These are phyloP conservation scores for Periophthalmus modestus DNA, from an alignment of 2,113 vertebrate genomes.

Conservation along the genomic window DNA sequence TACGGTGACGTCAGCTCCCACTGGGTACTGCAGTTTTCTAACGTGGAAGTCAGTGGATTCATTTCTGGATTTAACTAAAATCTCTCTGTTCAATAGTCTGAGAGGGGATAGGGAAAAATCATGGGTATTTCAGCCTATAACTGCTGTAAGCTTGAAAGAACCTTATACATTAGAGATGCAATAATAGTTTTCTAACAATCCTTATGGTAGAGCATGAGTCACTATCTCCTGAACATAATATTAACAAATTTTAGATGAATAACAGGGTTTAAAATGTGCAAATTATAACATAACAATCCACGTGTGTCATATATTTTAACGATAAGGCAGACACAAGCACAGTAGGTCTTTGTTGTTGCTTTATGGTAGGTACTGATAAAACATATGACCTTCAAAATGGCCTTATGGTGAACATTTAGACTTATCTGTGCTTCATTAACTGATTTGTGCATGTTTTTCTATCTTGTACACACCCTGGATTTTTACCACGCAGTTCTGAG, in stretches of 20 bases:
- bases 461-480: background rate
- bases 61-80: constrained; percentile 32
- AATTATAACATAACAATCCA: too few species aligned
- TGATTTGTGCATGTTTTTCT: background rate
- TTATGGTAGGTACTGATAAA: background rate
- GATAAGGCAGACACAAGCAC: too few species aligned
- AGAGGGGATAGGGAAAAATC: constrained; percentile 21
- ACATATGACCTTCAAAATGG: background rate
- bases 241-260: too few species aligned
- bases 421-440: too few species aligned
- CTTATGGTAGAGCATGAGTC: too few species aligned
- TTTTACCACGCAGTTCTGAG: background rate
- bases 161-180: background rate
- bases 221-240: too few species aligned
- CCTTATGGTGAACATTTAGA: background rate
- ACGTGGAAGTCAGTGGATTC: too few species aligned
- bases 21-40: too few species aligned
- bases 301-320: too few species aligned
- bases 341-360: background rate
- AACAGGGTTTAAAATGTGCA: too few species aligned
- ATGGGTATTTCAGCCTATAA: background rate
- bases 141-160: constrained; percentile 26
- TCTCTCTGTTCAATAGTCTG: constrained; percentile 33
- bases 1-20: too few species aligned
- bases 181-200: background rate